Percentiles rank a stretch among this genome's conserved stretches.
These are phyloP conservation scores for Tonatia bakeri DNA, from an alignment of 2,113 vertebrate species.

Conservation along the genomic window DNA sequence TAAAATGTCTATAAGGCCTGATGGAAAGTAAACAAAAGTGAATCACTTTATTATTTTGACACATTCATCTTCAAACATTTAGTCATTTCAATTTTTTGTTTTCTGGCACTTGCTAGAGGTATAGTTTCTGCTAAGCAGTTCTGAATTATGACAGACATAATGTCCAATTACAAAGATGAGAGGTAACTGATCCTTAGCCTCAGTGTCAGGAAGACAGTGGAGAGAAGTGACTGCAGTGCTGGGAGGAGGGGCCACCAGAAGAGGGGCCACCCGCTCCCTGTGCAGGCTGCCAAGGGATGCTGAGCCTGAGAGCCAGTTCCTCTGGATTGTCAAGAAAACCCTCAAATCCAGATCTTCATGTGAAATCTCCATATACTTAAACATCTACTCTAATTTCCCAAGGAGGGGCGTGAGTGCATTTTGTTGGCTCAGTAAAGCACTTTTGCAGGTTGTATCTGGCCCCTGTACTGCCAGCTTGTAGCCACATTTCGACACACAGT, in stretches of 20 bases:
- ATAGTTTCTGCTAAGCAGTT: not conserved
- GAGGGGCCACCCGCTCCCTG: not conserved
- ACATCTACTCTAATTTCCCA: not conserved
- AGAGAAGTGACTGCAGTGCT: not conserved
- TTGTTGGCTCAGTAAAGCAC: not conserved
- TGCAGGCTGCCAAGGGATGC: fast-evolving
- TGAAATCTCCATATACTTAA: not conserved
- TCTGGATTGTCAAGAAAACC: not conserved
- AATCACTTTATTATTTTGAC: not conserved
- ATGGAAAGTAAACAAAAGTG: not conserved
- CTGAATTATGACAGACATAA: not conserved
- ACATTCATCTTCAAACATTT: constrained; percentile 10
- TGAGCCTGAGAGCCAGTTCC: not conserved
- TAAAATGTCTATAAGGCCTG: not conserved
- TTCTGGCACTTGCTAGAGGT: not conserved
- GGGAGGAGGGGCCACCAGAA: not conserved
- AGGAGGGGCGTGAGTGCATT: too few species aligned
- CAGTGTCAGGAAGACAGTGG: not conserved
- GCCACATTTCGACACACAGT: not conserved
- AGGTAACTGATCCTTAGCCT: not conserved
- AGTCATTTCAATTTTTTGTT: not conserved
- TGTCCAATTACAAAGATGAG: not conserved
- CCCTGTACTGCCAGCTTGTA: not conserved
- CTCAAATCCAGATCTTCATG: not conserved
- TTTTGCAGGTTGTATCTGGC: not conserved